Percentiles rank a stretch among this genome's conserved stretches.
phyloP scores from a whole-genome alignment of 2,888 invertebrate genomes.

The Parascotia fuliginaria region DNA sequence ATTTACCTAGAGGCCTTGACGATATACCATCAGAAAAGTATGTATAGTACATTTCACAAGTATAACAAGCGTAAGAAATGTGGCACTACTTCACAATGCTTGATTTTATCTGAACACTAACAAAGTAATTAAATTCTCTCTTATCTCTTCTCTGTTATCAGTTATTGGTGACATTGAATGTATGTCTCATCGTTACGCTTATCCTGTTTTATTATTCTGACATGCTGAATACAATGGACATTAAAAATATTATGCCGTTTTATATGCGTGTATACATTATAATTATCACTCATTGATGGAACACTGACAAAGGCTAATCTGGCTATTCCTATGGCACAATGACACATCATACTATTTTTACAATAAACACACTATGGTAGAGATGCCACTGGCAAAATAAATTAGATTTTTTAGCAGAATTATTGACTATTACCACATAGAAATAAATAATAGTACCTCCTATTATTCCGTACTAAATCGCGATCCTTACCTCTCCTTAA shows the following conservation, averaged over 20 bases:
- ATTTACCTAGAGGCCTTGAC: too few species aligned
- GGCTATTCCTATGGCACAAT: too few species aligned
- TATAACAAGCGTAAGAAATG: conserved; percentile 2
- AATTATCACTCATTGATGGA: background rate
- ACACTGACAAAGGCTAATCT: too few species aligned
- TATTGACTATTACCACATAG: too few species aligned
- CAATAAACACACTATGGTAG: too few species aligned
- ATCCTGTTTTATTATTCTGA: conserved; percentile 20
- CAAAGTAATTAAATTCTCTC: conserved; percentile 29
- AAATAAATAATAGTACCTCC: too few species aligned
- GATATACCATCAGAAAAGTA: too few species aligned
- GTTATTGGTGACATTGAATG: conserved; percentile 32
- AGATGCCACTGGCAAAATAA: too few species aligned
- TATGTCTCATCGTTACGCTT: conserved; percentile 19
- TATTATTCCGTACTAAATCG: too few species aligned
- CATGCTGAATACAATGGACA: background rate
- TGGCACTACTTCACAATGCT: conserved; percentile 16
- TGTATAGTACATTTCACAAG: background rate
- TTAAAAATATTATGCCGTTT: background rate
- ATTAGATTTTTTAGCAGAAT: too few species aligned
- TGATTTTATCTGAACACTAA: conserved; percentile 25
- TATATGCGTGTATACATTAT: background rate
- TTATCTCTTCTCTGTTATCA: conserved; percentile 33
- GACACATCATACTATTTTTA: too few species aligned
- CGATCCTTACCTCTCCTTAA: too few species aligned